These are phyloP conservation scores for Brachionus asplanchnoidis DNA, from an alignment of 1,140 invertebrate species.

Conservation along the genomic window DNA sequence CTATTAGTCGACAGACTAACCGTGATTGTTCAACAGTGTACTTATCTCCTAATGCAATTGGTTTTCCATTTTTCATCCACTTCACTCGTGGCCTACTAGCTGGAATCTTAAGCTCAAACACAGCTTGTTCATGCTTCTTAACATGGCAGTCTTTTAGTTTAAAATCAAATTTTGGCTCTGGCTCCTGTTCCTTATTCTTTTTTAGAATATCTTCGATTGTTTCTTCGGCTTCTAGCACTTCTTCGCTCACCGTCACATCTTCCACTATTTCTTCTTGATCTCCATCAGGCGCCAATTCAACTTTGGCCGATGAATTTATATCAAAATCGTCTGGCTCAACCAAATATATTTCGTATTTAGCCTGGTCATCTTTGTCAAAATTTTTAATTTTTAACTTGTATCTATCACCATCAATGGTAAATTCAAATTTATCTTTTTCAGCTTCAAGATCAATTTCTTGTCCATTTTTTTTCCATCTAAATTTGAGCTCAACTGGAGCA, in stretches of 20 bases:
- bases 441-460: neutral
- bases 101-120: conserved; percentile 19
- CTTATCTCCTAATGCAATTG: conserved; percentile 49
- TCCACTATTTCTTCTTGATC: conserved; percentile 17
- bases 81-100: conserved; percentile 41
- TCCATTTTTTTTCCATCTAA: conserved; percentile 36
- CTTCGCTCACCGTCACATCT: conserved; percentile 20
- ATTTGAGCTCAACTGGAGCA: conserved; percentile 24
- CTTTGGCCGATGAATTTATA: conserved; percentile 9
- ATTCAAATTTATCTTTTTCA: conserved; percentile 32
- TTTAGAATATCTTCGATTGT: neutral
- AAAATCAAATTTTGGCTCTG: neutral
- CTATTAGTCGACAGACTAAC: conserved; percentile 49
- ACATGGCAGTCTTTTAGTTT: conserved; percentile 24
- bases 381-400: conserved; percentile 31
- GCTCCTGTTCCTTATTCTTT: neutral
- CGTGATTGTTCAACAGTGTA: conserved; percentile 49
- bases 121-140: neutral
- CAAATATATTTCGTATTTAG: conserved; percentile 31
- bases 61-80: conserved; percentile 55
- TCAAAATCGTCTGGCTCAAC: conserved; percentile 36
- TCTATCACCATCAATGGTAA: conserved; percentile 17
- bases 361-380: conserved; percentile 28
- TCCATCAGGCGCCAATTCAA: neutral
- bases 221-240: conserved; percentile 30